Conservation (phyloP, 2,797 vertebrate species). For the Orientallactaga sibirica region DNA sequence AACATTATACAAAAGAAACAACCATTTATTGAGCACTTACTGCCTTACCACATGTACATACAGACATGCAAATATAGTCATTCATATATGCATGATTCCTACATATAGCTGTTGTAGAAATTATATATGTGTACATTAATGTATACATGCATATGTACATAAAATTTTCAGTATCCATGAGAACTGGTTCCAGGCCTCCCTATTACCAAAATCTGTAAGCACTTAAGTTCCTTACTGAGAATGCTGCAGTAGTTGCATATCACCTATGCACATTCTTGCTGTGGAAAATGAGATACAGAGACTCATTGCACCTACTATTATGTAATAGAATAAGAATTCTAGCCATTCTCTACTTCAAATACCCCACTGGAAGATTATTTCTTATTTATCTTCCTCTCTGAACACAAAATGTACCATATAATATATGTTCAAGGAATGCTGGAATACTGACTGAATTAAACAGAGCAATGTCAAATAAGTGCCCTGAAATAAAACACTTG, state of each 20-base stretch:
- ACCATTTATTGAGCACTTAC: neutral
- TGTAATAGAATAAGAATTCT: slow-evolving; percentile 4
- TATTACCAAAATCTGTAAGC: neutral
- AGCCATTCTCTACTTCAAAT: neutral
- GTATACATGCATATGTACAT: neutral
- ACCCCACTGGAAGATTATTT: neutral
- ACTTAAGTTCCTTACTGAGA: neutral
- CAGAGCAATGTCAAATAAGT: neutral
- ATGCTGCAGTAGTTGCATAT: neutral
- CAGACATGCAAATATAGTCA: neutral
- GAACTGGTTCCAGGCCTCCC: neutral
- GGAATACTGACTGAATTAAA: neutral
- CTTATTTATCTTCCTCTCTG: slow-evolving; percentile 47
- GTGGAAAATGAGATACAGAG: neutral
- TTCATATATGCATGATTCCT: neutral
- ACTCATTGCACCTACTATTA: neutral
- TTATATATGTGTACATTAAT: neutral
- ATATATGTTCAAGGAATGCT: neutral
- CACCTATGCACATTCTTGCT: neutral
- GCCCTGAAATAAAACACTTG: neutral
- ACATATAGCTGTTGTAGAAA: slow-evolving; percentile 24
- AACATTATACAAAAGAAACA: slow-evolving; percentile 47
- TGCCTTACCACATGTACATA: neutral
- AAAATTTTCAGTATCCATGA: neutral
- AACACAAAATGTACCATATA: neutral